These are phyloP conservation scores for Gandaritis pyraliata DNA, from an alignment of 2,888 invertebrate species.

Conservation along the genomic window DNA sequence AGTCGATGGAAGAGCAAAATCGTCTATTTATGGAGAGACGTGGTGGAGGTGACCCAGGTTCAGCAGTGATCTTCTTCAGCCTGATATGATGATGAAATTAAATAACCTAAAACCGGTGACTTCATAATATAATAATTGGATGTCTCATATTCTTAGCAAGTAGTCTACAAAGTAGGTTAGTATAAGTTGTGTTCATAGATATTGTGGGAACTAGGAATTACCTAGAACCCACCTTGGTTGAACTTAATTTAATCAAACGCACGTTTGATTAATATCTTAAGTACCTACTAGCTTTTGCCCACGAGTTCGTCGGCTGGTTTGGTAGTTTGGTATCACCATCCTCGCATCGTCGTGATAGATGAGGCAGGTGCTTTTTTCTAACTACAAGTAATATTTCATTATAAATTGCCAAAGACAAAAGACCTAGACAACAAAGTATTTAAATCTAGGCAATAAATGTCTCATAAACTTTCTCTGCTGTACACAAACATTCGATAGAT, in stretches of 20 bases:
- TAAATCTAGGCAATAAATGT: constrained; percentile 31
- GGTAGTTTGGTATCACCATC: too few species aligned
- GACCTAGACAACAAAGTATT: constrained; percentile 8
- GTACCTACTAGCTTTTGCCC: neutral
- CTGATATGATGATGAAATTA: too few species aligned
- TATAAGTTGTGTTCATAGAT: constrained; percentile 12
- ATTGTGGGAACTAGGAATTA: constrained; percentile 17
- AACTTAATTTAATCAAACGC: constrained; percentile 15
- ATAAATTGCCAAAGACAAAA: constrained; percentile 26
- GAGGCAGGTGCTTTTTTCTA: too few species aligned
- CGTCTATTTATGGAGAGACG: too few species aligned
- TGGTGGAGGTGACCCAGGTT: too few species aligned
- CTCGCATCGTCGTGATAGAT: too few species aligned
- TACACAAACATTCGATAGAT: constrained; percentile 42
- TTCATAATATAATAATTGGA: neutral
- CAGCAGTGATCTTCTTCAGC: too few species aligned
- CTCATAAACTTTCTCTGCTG: constrained; percentile 38
- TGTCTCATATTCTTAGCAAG: neutral
- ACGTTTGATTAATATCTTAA: neutral
- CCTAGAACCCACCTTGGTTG: neutral
- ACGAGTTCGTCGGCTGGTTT: neutral
- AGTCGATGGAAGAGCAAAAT: too few species aligned
- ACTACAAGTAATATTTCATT: neutral
- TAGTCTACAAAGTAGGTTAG: constrained; percentile 5
- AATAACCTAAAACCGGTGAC: too few species aligned